A percentile compares a stretch with the other conserved stretches of the same genome.
Evolutionary conservation across 2,888 invertebrate species (phyloP).

Genomic region (Caenorhabditis sp.): DNA sequence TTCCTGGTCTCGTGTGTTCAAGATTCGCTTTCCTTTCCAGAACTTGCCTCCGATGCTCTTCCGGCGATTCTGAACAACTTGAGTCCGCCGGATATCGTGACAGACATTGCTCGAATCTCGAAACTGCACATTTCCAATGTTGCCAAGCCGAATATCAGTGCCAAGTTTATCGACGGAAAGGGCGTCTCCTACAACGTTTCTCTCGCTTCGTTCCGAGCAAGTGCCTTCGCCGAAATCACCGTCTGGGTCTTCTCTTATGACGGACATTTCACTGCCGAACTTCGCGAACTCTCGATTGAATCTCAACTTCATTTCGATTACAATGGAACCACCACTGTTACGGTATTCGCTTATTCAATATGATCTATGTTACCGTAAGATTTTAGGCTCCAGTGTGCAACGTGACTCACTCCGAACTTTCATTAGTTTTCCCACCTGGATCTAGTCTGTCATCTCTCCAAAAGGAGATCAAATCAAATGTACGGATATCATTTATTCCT

Average conservation of each 20-base stretch:
- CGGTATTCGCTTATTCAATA: slow-evolving; percentile 32
- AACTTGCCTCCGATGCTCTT: slow-evolving; percentile 68
- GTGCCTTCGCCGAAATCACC: slow-evolving; percentile 55
- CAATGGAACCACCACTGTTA: slow-evolving; percentile 67
- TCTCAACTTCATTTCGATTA: slow-evolving; percentile 69
- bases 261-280: slow-evolving; percentile 65
- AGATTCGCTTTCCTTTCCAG: slow-evolving; percentile 21
- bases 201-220: slow-evolving; percentile 62
- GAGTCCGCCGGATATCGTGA: slow-evolving; percentile 64
- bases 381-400: slow-evolving; percentile 69
- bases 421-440: slow-evolving; percentile 60
- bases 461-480: slow-evolving; percentile 40
- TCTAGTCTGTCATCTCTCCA: slow-evolving; percentile 54
- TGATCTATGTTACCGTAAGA: neutral
- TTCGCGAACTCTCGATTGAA: slow-evolving; percentile 66
- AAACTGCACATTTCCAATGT: slow-evolving; percentile 65
- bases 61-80: slow-evolving; percentile 69
- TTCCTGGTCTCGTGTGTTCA: neutral
- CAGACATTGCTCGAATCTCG: slow-evolving; percentile 54
- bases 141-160: slow-evolving; percentile 71
- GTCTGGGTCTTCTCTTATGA: slow-evolving; percentile 63
- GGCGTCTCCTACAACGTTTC: slow-evolving; percentile 67
- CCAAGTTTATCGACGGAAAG: slow-evolving; percentile 73
- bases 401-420: slow-evolving; percentile 67
- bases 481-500: no score